Base-by-base conservation (phyloP, 2,888 invertebrate genomes). In the Drosophila subquinaria region DNA sequence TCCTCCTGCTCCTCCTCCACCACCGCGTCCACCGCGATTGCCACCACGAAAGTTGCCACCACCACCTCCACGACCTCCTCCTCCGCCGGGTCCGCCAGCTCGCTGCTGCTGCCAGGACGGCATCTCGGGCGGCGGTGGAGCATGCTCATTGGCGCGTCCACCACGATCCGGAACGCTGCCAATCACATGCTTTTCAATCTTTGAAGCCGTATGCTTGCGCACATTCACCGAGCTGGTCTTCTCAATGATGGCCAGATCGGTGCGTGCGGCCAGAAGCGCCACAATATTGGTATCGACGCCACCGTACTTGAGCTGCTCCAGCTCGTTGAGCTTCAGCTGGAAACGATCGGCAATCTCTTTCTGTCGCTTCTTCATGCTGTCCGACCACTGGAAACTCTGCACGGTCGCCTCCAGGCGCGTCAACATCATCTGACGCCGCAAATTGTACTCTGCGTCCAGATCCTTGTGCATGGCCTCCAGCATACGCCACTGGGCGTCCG, bases 71-170 rank as follows among this genome's bases (percentile, higher is more conserved):
- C 90, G 76, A 9, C 76, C 84, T 8, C 89, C 82, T 0, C 38
- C 82, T 0, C 38, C 92, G 38, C 38, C 92, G 36, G 94, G 93
- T 36, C 94, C 94, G 36, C 94, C 87, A 0, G 94, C 93, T 40
- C 95, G 94, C 57, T 94, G 94, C 38, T 97, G 97, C 89, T 96
- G 95, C 97, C 98, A 99, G 0, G 97, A 96, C 0, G 99, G 99
- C 98, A 99, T 98, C 93, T 99, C 99, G 0, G 98, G 98, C 0
- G 98, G 98, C 0, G 99, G 99, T 0, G 97, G 96, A 73, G 97
- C 97, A 84, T 97, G 96, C 88, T 99, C 99, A 82, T 96, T 95
- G 0, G 98, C 96, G 56, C 99, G 94, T 1, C 99, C 99, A 20
- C 99, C 99, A 84, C 99, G 94, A 92, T 99, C 99, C 0, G 98